These are phyloP conservation scores for Damaliscus lunatus DNA, from an alignment of 2,113 vertebrate species.

Conservation along the genomic window DNA sequence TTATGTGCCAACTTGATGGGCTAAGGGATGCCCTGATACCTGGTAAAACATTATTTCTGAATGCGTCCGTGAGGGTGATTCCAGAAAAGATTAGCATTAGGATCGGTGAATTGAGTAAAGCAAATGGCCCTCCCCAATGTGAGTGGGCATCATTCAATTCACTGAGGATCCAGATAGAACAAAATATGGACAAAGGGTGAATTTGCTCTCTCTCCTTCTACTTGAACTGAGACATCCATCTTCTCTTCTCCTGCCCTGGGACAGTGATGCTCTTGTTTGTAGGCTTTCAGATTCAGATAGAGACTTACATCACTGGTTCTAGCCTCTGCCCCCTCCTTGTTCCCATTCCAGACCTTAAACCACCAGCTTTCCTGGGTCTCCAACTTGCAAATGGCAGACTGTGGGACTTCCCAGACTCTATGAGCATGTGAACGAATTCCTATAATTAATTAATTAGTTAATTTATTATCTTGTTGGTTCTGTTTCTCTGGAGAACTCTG, in stretches of 20 bases:
- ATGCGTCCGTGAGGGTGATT: background rate
- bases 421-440: background rate
- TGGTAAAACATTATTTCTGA: background rate
- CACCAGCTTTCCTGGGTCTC: background rate
- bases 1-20: background rate
- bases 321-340: accelerated
- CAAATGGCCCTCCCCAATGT: background rate
- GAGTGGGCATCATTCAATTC: background rate
- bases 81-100: background rate
- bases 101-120: background rate
- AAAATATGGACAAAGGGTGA: background rate
- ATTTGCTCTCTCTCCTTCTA: background rate
- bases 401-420: background rate
- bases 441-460: background rate
- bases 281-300: background rate
- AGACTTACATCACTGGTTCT: background rate
- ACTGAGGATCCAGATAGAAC: background rate
- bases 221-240: background rate
- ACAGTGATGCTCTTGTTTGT: background rate
- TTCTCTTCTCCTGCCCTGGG: background rate
- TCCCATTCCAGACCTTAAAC: background rate
- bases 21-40: background rate
- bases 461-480: background rate
- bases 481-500: background rate
- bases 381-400: background rate